These are phyloP conservation scores for Alligator mississippiensis DNA, from an alignment of 2,113 vertebrate genomes.

Conservation along the genomic window DNA sequence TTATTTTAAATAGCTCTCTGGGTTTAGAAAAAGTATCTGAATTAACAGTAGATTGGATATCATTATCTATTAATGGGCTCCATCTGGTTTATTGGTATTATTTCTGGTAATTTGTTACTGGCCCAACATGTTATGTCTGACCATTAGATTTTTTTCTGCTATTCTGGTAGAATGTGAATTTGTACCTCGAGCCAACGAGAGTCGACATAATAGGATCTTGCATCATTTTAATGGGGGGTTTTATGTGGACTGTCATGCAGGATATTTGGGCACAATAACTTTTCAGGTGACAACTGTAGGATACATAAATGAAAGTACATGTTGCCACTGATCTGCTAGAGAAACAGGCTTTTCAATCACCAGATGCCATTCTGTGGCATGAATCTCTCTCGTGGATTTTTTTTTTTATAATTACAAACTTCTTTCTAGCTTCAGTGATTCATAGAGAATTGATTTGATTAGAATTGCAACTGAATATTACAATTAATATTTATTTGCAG, in stretches of 20 bases:
- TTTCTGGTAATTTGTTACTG: slow-evolving; percentile 58
- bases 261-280: slow-evolving; percentile 56
- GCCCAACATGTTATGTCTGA: slow-evolving; percentile 24
- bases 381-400: slow-evolving; percentile 1
- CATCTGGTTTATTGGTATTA: slow-evolving; percentile 55
- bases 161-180: neutral
- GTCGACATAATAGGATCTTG: slow-evolving; percentile 2
- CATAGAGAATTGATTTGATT: slow-evolving; percentile 32
- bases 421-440: slow-evolving; percentile 12
- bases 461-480: slow-evolving; percentile 46
- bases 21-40: slow-evolving; percentile 40
- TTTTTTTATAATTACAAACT: slow-evolving; percentile 33
- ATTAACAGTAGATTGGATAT: slow-evolving; percentile 58
- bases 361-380: neutral
- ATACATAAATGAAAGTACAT: slow-evolving; percentile 32
- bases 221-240: slow-evolving; percentile 52
- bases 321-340: slow-evolving; percentile 34
- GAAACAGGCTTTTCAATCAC: slow-evolving; percentile 16
- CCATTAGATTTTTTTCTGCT: slow-evolving; percentile 27
- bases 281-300: slow-evolving; percentile 18
- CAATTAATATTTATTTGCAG: slow-evolving; percentile 68
- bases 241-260: slow-evolving; percentile 1
- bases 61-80: slow-evolving; percentile 54
- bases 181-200: slow-evolving; percentile 26
- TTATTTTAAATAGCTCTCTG: slow-evolving; percentile 43